Percentiles rank a stretch among this genome's conserved stretches.
Evolutionary conservation across 2,888 invertebrate species (phyloP).

Genomic region (Saturnia pavonia): DNA sequence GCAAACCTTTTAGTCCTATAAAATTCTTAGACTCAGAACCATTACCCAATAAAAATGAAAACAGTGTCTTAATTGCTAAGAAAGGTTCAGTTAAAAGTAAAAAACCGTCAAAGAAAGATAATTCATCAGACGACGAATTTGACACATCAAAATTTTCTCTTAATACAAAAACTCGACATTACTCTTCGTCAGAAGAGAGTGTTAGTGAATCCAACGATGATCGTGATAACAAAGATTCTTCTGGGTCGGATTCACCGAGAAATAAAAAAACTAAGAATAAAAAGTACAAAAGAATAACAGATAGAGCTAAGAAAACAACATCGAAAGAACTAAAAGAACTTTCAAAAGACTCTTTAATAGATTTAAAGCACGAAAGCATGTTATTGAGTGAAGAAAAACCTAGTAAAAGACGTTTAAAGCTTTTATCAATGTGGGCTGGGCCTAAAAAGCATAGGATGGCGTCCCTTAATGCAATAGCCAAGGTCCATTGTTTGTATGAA

Average conservation of each 20-base stretch:
- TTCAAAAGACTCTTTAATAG: conserved; percentile 71
- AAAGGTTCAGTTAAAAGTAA: conserved; percentile 54
- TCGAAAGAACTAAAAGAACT: conserved; percentile 74
- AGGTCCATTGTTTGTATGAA: conserved; percentile 95
- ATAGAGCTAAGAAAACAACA: conserved; percentile 60
- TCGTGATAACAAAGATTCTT: conserved; percentile 70
- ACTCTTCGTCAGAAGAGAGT: conserved; percentile 73
- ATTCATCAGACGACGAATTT: conserved; percentile 68
- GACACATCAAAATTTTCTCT: conserved; percentile 71
- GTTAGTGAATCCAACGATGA: conserved; percentile 74
- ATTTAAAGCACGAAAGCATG: conserved; percentile 66
- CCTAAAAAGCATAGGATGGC: conserved; percentile 93
- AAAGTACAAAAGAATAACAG: conserved; percentile 70
- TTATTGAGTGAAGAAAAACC: conserved; percentile 66
- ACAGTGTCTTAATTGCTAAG: conserved; percentile 41
- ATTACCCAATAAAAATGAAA: conserved; percentile 45
- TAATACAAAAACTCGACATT: conserved; percentile 60
- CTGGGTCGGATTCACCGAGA: conserved; percentile 64
- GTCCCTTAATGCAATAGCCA: conserved; percentile 93
- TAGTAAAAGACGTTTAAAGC: conserved; percentile 79
- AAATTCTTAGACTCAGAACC: conserved; percentile 67
- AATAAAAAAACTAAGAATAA: conserved; percentile 66
- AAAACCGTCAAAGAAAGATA: conserved; percentile 56
- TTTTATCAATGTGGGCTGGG: conserved; percentile 87
- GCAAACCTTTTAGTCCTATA: conserved; percentile 76